phyloP scores from a whole-genome alignment of 2,888 invertebrate species.

The Balanococcus diminutus region DNA sequence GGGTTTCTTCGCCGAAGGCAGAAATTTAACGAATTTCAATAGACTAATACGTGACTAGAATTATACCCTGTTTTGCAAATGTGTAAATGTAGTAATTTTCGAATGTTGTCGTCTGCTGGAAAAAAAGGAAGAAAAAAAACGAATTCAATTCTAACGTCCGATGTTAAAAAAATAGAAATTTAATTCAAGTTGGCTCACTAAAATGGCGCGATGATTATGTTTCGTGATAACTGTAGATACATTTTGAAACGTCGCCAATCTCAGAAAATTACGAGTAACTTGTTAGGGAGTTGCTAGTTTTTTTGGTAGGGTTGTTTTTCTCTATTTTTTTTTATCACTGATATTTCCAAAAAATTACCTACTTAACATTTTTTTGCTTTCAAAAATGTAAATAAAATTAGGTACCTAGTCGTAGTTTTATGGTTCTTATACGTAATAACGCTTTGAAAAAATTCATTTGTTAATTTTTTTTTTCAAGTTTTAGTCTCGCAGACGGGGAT shows the following conservation, averaged over 20 bases:
- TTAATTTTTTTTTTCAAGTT: too few relatives aligned
- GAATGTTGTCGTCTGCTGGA: not conserved
- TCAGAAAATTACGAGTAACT: slow-evolving; percentile 6
- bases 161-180: slow-evolving; percentile 8
- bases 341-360: not conserved
- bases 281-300: not conserved
- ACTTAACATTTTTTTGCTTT: too few relatives aligned
- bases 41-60: slow-evolving; percentile 13
- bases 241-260: not conserved
- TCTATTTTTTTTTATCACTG: not conserved
- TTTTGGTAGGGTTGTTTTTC: not conserved
- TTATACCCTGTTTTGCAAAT: not conserved
- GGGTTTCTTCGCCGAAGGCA: not conserved
- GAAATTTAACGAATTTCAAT: slow-evolving; percentile 39
- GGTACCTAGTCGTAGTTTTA: too few relatives aligned
- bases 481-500: too few relatives aligned
- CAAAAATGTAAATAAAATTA: too few relatives aligned
- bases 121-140: slow-evolving; percentile 3
- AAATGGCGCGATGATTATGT: not conserved
- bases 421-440: too few relatives aligned
- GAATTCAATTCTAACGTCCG: not conserved
- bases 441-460: too few relatives aligned
- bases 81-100: slow-evolving; percentile 32
- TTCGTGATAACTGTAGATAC: not conserved
- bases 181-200: not conserved